Evolutionary conservation across 2,113 vertebrate genomes (phyloP).

Genomic region (Sapajus apella): DNA sequence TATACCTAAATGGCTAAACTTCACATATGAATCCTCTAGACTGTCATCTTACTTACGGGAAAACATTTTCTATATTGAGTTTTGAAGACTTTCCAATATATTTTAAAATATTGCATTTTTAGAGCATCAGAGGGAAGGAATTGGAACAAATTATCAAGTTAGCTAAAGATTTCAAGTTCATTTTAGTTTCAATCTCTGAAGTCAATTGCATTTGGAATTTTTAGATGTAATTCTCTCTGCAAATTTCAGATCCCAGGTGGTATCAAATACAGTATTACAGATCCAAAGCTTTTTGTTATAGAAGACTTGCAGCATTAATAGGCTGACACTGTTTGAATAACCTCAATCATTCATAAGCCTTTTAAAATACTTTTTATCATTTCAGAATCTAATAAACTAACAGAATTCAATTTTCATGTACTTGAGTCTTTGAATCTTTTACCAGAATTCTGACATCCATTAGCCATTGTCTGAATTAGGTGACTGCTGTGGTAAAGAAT

Average conservation of each 20-base stretch:
- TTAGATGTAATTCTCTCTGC: constrained; percentile 50
- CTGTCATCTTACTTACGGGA: constrained; percentile 9
- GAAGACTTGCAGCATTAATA: constrained; percentile 62
- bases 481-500: constrained; percentile 59
- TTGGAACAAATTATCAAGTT: constrained; percentile 40
- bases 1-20: constrained; percentile 25
- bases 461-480: constrained; percentile 69
- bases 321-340: constrained; percentile 64
- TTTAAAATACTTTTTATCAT: constrained; percentile 71
- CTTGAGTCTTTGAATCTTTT: constrained; percentile 64
- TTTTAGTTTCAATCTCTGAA: constrained; percentile 48
- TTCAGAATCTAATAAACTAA: constrained; percentile 72
- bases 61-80: constrained; percentile 57
- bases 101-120: constrained; percentile 41
- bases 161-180: constrained; percentile 60
- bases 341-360: constrained; percentile 48
- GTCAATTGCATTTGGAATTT: constrained; percentile 60
- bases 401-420: constrained; percentile 69
- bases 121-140: constrained; percentile 32
- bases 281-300: constrained; percentile 54
- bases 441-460: constrained; percentile 69
- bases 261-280: constrained; percentile 46
- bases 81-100: constrained; percentile 17
- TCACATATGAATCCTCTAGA: constrained; percentile 42
- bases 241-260: constrained; percentile 62